Base-by-base conservation (phyloP, 2,888 invertebrate genomes). In the Pteria penguin region DNA sequence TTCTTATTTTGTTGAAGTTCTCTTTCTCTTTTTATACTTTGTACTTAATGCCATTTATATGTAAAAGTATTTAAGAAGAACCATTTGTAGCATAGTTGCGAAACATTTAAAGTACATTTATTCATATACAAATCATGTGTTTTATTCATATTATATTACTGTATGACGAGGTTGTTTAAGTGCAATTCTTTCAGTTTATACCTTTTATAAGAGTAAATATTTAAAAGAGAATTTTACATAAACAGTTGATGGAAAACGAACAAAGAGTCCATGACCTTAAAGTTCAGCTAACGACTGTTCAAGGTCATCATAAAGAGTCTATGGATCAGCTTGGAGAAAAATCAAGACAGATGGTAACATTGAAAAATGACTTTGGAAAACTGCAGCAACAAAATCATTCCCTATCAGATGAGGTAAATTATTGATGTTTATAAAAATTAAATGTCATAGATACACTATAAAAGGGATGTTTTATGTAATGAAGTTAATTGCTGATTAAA, bases 231-330 rank as follows among this genome's bases (percentile, higher is more conserved):
- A n/a, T n/a, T n/a, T n/a, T n/a, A n/a, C n/a, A n/a, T n/a, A n/a
- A n/a, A 8, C 76, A 91, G 90, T 78, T 91, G 79, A 79, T 89
- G 84, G 89, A 90, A 55, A 86, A 84, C 61, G 90, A 91, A 57
- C 88, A 89, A 81, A 78, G 84, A 54, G 81, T 89, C 14, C 88
- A 89, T 76, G 90, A 90, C 68, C 82, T 91, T 58, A 88, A 86
- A 72, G 87, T 90, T 1, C 90, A 91, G 82, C 80, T 91, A 78
- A 87, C 89, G 55, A 89, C 89, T 18, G 86, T 89, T 32, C 91
- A 91, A 82, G 89, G 90, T 73, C 88, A 90, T 76, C 90, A 91
- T 79, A 90, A 91, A 75, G 92, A 91, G 80, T 86, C 90, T 31
- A 87, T 91, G 88, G 90, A 90, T 55, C 90, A 91, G 79, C 85